These are phyloP conservation scores for Ophonus ardosiacus DNA, from an alignment of 2,888 invertebrate species.

Conservation along the genomic window DNA sequence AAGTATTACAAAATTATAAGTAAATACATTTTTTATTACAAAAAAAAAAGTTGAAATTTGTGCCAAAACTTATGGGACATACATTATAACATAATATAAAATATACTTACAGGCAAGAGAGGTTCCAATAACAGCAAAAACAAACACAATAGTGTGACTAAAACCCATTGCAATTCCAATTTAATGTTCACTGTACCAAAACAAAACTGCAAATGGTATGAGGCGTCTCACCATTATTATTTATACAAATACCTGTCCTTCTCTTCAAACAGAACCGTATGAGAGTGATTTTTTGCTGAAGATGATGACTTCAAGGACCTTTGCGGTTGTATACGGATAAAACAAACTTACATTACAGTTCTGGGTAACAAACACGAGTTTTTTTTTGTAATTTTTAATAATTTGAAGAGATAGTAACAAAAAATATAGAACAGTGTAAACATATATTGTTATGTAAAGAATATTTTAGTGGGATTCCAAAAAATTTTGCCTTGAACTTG, in stretches of 20 bases:
- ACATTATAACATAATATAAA: not conserved
- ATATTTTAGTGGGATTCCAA: not conserved
- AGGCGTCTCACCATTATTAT: constrained; percentile 43
- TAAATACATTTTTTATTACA: too few species aligned
- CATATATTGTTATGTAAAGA: not conserved
- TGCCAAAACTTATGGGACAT: too few species aligned
- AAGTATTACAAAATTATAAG: too few species aligned
- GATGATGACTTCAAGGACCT: constrained; percentile 11
- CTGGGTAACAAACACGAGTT: not conserved
- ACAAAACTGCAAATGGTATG: constrained; percentile 17
- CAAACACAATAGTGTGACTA: constrained; percentile 44
- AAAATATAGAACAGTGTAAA: not conserved
- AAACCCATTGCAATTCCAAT: constrained; percentile 31
- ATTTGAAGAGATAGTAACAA: not conserved
- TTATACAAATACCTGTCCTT: constrained; percentile 47
- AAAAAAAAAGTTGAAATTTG: too few species aligned
- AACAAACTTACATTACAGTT: not conserved
- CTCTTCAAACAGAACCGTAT: constrained; percentile 7
- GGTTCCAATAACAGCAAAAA: constrained; percentile 31
- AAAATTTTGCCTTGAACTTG: not conserved
- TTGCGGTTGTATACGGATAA: constrained; percentile 1
- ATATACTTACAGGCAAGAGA: constrained; percentile 36
- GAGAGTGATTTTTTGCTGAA: not conserved
- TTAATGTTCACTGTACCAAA: constrained; percentile 33
- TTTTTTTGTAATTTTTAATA: not conserved